Evolutionary conservation across 1,140 invertebrate genomes (phyloP), one percentile per base, ranked within the genome.

Genomic region (Olivierus martensii): DNA sequence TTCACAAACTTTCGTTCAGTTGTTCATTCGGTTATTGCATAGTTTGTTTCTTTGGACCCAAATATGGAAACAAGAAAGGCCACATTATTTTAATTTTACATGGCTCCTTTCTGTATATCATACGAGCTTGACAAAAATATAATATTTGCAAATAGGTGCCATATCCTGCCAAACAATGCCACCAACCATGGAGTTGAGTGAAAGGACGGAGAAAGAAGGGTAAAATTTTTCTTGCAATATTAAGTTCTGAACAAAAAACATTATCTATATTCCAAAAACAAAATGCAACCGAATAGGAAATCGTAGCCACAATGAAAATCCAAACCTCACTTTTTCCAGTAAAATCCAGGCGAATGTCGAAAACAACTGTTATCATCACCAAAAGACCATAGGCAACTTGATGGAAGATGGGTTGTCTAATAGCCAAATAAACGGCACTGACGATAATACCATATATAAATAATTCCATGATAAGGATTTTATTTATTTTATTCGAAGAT

Each of bases 131-230:
- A 28, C 28, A 28, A 9, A 28, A 28, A 28, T 28, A 28, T 28
- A 28, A 28, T 6, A 28, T 28, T 28, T 28, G 28, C 9, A 28
- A 28, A 9, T 28, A 28, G 28, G 28, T 46, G 5, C 15, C 46
- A 11, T 65, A 65, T 14, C 65, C 65, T 48, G 63, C 60, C 1
- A 67, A 53, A 38, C 64, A 54, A 55, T 68, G 66, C 66, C 66
- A 68, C 58, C 62, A 64, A 22, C 63, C 66, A 60, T 68, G 66
- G 15, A 68, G 50, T 53, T 68, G 66, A 7, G 62, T 65, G 0
- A 68, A 51, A 15, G 65, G 63, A 19, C n/a, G 17, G 3, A 58
- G 22, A n/a, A 57, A 10, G 12, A 18, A 42, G 7, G 59, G 59
- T 34, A 54, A 19, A n/a, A 14, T 11, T 36, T 47, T 5, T 38